Evolutionary conservation across 2,113 vertebrate species (phyloP).

Genomic region (Carassius gibelio): DNA sequence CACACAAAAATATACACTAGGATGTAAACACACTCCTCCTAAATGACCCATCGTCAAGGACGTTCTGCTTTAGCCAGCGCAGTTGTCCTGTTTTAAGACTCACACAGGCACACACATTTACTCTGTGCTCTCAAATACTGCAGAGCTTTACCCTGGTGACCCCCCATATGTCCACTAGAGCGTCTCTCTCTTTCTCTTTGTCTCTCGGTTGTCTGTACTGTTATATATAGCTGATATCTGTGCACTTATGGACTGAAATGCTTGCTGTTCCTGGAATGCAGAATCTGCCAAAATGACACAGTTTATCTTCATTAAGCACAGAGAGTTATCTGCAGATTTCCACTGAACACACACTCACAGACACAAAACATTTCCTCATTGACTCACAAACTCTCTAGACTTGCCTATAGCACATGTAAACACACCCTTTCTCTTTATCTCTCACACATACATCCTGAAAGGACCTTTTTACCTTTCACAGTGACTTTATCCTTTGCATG

Average conservation of each 20-base stretch:
- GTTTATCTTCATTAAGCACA: constrained; percentile 48
- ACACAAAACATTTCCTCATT: not conserved
- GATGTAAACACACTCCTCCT: constrained; percentile 32
- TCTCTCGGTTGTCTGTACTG: constrained; percentile 32
- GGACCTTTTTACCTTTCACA: not conserved
- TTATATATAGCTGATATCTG: constrained; percentile 51
- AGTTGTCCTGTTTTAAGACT: constrained; percentile 22
- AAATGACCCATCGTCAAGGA: constrained; percentile 50
- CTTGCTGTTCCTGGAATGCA: constrained; percentile 50
- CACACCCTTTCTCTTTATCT: constrained; percentile 20
- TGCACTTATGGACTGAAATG: constrained; percentile 51
- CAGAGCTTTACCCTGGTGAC: constrained; percentile 46
- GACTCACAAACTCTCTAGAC: constrained; percentile 12
- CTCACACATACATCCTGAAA: constrained; percentile 4
- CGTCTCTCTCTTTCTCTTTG: constrained; percentile 4
- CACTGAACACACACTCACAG: constrained; percentile 21
- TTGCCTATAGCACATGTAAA: constrained; percentile 21
- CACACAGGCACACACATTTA: constrained; percentile 29
- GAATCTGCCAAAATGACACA: constrained; percentile 46
- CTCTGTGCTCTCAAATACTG: constrained; percentile 39
- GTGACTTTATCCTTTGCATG: not conserved
- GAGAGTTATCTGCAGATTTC: constrained; percentile 13
- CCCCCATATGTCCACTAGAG: constrained; percentile 14
- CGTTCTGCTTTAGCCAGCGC: constrained; percentile 28
- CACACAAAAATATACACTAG: constrained; percentile 33